Evolutionary conservation across 2,888 invertebrate species (phyloP), one percentile per base, ranked within the genome.

Genomic region (Leptothorax acervorum): DNA sequence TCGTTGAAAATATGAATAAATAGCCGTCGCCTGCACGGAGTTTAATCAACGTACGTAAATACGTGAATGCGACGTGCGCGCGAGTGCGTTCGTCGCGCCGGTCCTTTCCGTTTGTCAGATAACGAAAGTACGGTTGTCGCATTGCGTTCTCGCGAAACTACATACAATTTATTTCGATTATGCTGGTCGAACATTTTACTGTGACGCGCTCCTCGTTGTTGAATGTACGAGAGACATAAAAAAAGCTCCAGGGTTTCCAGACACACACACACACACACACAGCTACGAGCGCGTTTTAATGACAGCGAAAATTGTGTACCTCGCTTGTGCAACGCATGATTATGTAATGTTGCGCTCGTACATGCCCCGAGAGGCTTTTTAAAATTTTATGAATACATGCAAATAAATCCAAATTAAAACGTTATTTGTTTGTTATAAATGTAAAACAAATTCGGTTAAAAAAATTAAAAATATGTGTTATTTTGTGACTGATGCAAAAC

Each of bases 81-180:
- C 60, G n/a, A 48, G 11, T 48, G 53, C 45, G 70, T 23, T 6
- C 18, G 68, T 51, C 18, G 35, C 1, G 35, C n/a, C 51, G 57
- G 74, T 60, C 74, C 78, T 63, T 85, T 84, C 85, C 85, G 85
- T 66, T 75, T 48, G 23, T 18, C 15, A 65, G 88, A 87, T 84
- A 87, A 87, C 85, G 53, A 68, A 83, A 51, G 60, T 60, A 60
- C 23, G 60, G n/a, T 39, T 48, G 79, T 73, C 73, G 12, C 45
- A n/a, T 23, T 60, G 35, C 73, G 23, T 71, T 11, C 57, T 39
- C 78, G 55, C 57, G 53, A 45, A 42, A 31, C 45, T 57, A 57
- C 42, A 23, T 11, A 35, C 48, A 3, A 60, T 35, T 73, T 57
- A 79, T 73, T 79, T 79, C 73, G 48, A 70, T 35, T 23, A 35